Percentiles rank a stretch among this genome's conserved stretches.
Conservation (phyloP, 2,888 invertebrate genomes). For the Pherbina coryleti region DNA sequence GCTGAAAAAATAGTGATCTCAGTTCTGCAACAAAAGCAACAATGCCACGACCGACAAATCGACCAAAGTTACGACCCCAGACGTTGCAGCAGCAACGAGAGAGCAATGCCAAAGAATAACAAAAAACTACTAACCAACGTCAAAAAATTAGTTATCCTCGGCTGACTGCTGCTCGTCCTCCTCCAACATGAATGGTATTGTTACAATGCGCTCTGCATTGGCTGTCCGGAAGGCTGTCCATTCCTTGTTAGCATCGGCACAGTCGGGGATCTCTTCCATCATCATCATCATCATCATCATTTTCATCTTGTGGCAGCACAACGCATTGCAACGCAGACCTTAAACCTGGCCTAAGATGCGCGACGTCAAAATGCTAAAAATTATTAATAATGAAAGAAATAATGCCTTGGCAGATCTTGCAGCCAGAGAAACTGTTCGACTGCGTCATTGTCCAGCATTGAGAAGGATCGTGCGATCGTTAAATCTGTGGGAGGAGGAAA, state of each 20-base stretch:
- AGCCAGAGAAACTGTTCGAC: not conserved
- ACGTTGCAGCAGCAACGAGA: not conserved
- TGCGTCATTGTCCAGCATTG: constrained; percentile 16
- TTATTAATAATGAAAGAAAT: constrained; percentile 36
- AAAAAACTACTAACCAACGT: not conserved
- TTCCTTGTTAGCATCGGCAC: constrained; percentile 30
- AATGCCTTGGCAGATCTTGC: constrained; percentile 16
- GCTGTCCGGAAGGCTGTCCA: constrained; percentile 15
- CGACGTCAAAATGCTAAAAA: constrained; percentile 30
- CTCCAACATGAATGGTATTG: not conserved
- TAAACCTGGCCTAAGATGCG: constrained; percentile 1
- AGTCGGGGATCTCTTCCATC: constrained; percentile 34
- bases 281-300: not conserved
- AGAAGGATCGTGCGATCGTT: constrained; percentile 28
- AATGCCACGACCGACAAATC: constrained; percentile 3
- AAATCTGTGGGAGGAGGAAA: constrained; percentile 6
- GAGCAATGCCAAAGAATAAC: not conserved
- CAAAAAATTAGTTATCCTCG: constrained; percentile 26
- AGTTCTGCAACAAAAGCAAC: not conserved
- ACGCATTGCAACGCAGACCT: constrained; percentile 4
- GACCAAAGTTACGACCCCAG: not conserved
- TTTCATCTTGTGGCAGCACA: not conserved
- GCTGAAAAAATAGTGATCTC: not conserved
- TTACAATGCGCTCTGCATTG: constrained; percentile 1
- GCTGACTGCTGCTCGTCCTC: constrained; percentile 8